A percentile compares a stretch with the other conserved stretches of the same genome.
These are phyloP conservation scores for Sinocyclocheilus grahami DNA, from an alignment of 2,113 vertebrate species.

Conservation along the genomic window DNA sequence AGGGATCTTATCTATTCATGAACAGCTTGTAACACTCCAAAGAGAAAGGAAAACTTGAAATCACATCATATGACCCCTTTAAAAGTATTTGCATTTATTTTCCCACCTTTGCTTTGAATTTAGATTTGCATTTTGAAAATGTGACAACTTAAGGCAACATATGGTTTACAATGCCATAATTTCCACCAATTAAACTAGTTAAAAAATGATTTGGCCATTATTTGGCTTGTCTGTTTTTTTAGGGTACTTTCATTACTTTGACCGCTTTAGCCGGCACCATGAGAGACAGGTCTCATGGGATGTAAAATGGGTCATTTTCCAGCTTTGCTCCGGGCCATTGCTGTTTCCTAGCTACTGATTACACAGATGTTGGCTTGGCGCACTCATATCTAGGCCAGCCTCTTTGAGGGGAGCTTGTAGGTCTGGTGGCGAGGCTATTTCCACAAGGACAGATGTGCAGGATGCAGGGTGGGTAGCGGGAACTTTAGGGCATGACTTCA, in stretches of 20 bases:
- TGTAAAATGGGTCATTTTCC: constrained; percentile 48
- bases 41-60: too few species aligned
- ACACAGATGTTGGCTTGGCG: constrained; percentile 63
- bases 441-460: constrained; percentile 49
- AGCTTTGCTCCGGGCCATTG: constrained; percentile 41
- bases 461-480: background rate
- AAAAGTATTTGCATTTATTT: background rate
- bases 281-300: constrained; percentile 30
- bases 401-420: constrained; percentile 59
- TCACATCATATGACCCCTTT: too few species aligned
- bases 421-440: constrained; percentile 52
- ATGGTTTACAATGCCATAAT: background rate
- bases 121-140: background rate
- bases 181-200: background rate
- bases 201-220: background rate
- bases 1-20: too few species aligned
- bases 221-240: background rate
- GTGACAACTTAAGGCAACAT: background rate
- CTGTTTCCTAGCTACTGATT: constrained; percentile 55
- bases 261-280: constrained; percentile 9
- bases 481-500: constrained; percentile 11
- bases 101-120: background rate
- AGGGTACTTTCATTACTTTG: constrained; percentile 5
- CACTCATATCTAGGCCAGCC: constrained; percentile 69
- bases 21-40: too few species aligned